These are phyloP conservation scores for Drosophila differens DNA, from an alignment of 2,888 invertebrate species.

Conservation along the genomic window DNA sequence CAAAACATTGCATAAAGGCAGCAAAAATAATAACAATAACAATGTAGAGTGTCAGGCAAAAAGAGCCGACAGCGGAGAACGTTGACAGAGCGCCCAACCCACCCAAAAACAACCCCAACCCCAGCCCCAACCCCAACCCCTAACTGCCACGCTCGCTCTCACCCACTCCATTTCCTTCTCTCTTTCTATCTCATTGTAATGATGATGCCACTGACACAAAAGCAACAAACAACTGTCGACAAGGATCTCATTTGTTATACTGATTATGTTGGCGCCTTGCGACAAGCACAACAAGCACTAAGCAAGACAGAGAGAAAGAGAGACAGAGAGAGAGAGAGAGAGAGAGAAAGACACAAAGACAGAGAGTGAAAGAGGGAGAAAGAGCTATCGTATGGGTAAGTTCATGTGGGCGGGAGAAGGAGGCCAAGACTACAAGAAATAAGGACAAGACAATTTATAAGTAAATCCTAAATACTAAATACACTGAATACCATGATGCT, in stretches of 20 bases:
- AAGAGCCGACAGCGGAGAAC: conserved; percentile 63
- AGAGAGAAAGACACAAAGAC: conserved; percentile 3
- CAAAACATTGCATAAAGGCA: conserved; percentile 86
- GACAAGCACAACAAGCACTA: conserved; percentile 42
- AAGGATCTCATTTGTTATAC: conserved; percentile 84
- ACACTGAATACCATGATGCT: conserved; percentile 21
- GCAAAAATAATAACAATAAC: conserved; percentile 85
- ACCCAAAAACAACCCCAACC: background rate
- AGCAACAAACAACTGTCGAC: conserved; percentile 83
- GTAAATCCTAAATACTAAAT: background rate
- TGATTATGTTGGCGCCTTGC: conserved; percentile 83
- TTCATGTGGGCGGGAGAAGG: background rate
- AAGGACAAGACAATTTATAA: conserved; percentile 33
- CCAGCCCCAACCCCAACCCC: conserved; percentile 1
- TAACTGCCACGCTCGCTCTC: conserved; percentile 3
- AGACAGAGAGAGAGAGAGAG: background rate
- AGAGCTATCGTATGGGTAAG: background rate
- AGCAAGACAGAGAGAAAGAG: conserved; percentile 25
- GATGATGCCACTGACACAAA: conserved; percentile 80
- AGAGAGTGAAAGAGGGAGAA: conserved; percentile 5
- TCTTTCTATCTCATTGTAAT: conserved; percentile 39
- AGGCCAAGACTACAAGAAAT: conserved; percentile 40
- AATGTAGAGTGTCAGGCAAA: conserved; percentile 82
- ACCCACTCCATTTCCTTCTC: background rate
- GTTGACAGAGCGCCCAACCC: conserved; percentile 47